These are phyloP conservation scores for Apoda limacodes DNA, from an alignment of 2,888 invertebrate genomes.

Conservation along the genomic window DNA sequence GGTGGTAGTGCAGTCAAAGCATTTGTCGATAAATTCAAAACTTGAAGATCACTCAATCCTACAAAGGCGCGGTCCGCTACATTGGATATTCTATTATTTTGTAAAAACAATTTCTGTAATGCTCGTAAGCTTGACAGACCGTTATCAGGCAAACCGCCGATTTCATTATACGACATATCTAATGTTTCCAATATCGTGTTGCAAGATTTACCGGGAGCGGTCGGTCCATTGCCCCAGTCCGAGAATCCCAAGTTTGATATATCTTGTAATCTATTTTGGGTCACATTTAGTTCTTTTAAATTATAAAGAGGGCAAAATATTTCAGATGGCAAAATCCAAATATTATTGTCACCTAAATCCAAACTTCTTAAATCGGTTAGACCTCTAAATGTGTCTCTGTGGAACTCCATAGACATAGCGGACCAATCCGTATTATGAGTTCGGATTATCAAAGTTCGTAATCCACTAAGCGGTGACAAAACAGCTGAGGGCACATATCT, in stretches of 20 bases:
- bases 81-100: constrained; percentile 81
- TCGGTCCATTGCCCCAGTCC: constrained; percentile 77
- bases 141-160: constrained; percentile 77
- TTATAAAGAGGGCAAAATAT: constrained; percentile 79
- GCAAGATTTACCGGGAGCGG: constrained; percentile 76
- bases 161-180: constrained; percentile 81
- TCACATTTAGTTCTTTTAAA: constrained; percentile 77
- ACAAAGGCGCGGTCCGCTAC: constrained; percentile 81
- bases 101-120: constrained; percentile 76
- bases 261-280: constrained; percentile 83
- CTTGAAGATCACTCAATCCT: constrained; percentile 75
- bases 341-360: constrained; percentile 81
- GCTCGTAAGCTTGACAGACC: constrained; percentile 78
- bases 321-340: constrained; percentile 80
- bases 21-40: constrained; percentile 84
- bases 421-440: constrained; percentile 86
- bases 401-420: constrained; percentile 80
- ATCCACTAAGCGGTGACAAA: constrained; percentile 74
- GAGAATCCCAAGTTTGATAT: constrained; percentile 80
- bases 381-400: constrained; percentile 77
- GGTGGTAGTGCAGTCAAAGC: constrained; percentile 81
- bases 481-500: constrained; percentile 78
- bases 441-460: constrained; percentile 75
- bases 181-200: constrained; percentile 76
- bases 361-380: constrained; percentile 75